Percentiles rank a stretch among this genome's conserved stretches.
Conservation (phyloP, 2,113 vertebrate genomes). For the Clarias macrocephalus region DNA sequence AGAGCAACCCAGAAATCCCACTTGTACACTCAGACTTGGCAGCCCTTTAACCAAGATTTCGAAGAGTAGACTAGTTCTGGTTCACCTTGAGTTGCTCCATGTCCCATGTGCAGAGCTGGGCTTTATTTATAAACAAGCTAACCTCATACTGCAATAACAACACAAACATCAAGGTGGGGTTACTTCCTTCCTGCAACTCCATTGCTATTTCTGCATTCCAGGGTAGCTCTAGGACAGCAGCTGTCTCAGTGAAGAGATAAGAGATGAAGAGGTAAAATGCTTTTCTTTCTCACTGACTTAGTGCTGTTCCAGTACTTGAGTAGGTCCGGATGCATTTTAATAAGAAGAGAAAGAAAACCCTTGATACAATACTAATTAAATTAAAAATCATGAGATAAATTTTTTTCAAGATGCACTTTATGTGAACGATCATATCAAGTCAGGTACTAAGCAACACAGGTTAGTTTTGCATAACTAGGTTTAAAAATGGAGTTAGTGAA, state of each 20-base stretch:
- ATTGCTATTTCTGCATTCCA: slow-evolving; percentile 70
- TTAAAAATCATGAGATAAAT: not conserved
- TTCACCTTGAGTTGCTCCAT: slow-evolving; percentile 68
- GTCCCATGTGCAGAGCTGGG: slow-evolving; percentile 61
- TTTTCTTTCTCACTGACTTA: slow-evolving; percentile 68
- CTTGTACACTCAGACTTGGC: slow-evolving; percentile 57
- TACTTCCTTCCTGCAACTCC: slow-evolving; percentile 70
- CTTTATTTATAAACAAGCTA: slow-evolving; percentile 79
- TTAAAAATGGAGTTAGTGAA: no score
- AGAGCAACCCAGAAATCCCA: slow-evolving; percentile 30
- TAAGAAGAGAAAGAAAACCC: slow-evolving; percentile 66
- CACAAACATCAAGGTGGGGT: slow-evolving; percentile 72
- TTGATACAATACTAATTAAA: no score
- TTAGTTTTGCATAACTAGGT: no score
- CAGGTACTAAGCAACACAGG: no score
- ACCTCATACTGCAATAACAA: slow-evolving; percentile 69
- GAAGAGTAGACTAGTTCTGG: slow-evolving; percentile 59
- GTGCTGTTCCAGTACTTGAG: slow-evolving; percentile 65
- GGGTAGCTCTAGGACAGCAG: slow-evolving; percentile 79
- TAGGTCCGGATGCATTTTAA: slow-evolving; percentile 74
- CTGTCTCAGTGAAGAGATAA: slow-evolving; percentile 61
- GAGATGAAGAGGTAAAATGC: not conserved
- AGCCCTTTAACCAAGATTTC: slow-evolving; percentile 68
- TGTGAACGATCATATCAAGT: no score
- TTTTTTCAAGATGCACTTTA: not conserved